These are phyloP conservation scores for Ephydatia muelleri DNA, from an alignment of 37 sponge, comb jelly and placozoan species.

Conservation along the genomic window DNA sequence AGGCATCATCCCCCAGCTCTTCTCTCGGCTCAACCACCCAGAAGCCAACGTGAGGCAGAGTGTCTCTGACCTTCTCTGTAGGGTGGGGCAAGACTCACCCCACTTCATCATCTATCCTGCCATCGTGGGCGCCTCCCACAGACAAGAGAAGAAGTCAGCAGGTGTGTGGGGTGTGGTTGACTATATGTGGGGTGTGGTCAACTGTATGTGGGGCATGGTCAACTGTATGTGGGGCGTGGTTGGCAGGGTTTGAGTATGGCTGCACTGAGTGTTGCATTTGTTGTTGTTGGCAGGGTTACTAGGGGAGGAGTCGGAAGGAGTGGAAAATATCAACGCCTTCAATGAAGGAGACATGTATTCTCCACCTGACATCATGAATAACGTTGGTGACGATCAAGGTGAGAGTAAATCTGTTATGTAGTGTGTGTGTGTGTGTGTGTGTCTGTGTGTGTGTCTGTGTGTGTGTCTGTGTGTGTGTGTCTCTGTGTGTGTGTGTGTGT, in stretches of 20 bases:
- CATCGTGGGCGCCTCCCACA: slow-evolving; percentile 73
- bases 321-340: not conserved
- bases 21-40: slow-evolving; percentile 92
- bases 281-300: not conserved
- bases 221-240: too few relatives aligned
- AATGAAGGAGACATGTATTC: slow-evolving; percentile 38
- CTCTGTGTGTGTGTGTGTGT: not conserved
- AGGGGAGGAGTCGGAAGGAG: not conserved
- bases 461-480: too few relatives aligned
- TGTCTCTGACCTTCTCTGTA: slow-evolving; percentile 85
- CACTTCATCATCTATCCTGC: slow-evolving; percentile 94
- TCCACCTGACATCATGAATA: slow-evolving; percentile 50
- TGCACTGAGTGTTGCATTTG: not conserved
- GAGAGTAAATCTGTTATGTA: not conserved
- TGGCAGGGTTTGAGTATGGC: not conserved
- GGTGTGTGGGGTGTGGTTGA: slow-evolving; percentile 55
- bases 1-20: slow-evolving; percentile 92
- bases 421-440: too few relatives aligned
- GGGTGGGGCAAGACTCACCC: slow-evolving; percentile 83
- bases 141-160: slow-evolving; percentile 62
- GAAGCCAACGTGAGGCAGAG: slow-evolving; percentile 83
- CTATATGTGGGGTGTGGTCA: too few relatives aligned
- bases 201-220: too few relatives aligned
- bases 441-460: too few relatives aligned
- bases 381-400: slow-evolving; percentile 37